Evolutionary conservation across 2,888 invertebrate genomes (phyloP).

Genomic region (Drosophila lutescens): DNA sequence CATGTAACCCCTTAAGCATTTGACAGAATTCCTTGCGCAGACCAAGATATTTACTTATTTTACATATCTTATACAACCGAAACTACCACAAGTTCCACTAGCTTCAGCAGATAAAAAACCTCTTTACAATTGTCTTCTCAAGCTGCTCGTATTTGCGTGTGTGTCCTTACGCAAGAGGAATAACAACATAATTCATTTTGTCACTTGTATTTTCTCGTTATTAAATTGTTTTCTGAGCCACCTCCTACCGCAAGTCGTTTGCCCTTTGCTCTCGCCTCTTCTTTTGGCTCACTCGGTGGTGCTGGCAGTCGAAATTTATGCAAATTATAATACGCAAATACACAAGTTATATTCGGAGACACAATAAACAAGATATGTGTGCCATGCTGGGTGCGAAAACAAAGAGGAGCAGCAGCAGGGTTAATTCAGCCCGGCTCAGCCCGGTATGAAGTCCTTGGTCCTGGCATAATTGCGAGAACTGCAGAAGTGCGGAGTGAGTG

Average conservation of each 20-base stretch:
- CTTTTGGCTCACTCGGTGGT: slow-evolving; percentile 13
- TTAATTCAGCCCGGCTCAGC: slow-evolving; percentile 56
- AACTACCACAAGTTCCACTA: slow-evolving; percentile 1
- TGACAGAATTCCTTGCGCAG: background rate
- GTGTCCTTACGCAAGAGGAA: slow-evolving; percentile 45
- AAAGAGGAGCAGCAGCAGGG: slow-evolving; percentile 50
- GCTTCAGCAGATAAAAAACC: slow-evolving; percentile 4
- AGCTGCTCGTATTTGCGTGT: background rate
- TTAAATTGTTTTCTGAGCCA: slow-evolving; percentile 72
- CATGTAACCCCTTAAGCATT: background rate
- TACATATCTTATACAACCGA: background rate
- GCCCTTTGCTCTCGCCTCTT: slow-evolving; percentile 25
- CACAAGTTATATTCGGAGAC: slow-evolving; percentile 67
- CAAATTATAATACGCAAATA: slow-evolving; percentile 80
- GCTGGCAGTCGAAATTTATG: slow-evolving; percentile 65
- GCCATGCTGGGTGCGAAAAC: slow-evolving; percentile 52
- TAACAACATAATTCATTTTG: slow-evolving; percentile 79
- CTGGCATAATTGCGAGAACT: slow-evolving; percentile 51
- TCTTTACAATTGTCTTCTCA: slow-evolving; percentile 19
- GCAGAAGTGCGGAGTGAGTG: slow-evolving; percentile 44
- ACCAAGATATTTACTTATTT: background rate
- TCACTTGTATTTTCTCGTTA: slow-evolving; percentile 75
- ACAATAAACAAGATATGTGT: slow-evolving; percentile 77
- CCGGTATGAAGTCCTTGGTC: slow-evolving; percentile 19
- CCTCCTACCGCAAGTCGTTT: slow-evolving; percentile 51